Evolutionary conservation across 2,797 vertebrate species (phyloP).

Genomic region (Scolopax rusticola): DNA sequence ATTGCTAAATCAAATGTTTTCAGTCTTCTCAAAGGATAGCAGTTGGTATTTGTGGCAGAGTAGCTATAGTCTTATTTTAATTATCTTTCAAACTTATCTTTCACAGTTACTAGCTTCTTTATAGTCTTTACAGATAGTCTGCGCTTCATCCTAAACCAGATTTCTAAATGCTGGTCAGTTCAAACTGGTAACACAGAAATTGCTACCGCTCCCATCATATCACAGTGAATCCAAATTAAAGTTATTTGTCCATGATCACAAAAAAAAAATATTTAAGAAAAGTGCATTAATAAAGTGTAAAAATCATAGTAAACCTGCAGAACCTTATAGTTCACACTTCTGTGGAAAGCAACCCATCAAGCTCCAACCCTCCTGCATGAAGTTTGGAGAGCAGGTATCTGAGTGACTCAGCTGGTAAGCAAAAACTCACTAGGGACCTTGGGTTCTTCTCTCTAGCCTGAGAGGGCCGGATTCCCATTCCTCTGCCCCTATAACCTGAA

Average conservation of each 20-base stretch:
- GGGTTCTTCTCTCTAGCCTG: background rate
- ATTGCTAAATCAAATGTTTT: background rate
- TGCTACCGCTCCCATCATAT: rapidly evolving
- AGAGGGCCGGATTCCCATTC: rapidly evolving
- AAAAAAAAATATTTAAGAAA: background rate
- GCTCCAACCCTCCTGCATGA: background rate
- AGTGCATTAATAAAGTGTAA: rapidly evolving
- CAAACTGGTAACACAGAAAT: rapidly evolving
- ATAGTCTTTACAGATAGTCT: background rate
- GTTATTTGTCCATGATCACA: rapidly evolving
- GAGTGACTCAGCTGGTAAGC: background rate
- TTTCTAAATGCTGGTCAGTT: background rate
- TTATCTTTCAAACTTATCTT: rapidly evolving
- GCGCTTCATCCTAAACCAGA: background rate
- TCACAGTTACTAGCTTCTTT: background rate
- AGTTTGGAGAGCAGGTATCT: background rate
- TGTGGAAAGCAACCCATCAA: background rate
- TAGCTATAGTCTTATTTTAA: rapidly evolving
- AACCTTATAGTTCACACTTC: rapidly evolving
- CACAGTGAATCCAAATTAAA: background rate
- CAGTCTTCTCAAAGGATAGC: background rate
- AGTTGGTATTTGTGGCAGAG: background rate
- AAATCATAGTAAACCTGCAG: rapidly evolving
- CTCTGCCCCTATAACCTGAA: background rate
- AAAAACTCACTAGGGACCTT: background rate